Evolutionary conservation across 2,113 vertebrate genomes (phyloP).

Genomic region (Porphyrio hochstetteri): DNA sequence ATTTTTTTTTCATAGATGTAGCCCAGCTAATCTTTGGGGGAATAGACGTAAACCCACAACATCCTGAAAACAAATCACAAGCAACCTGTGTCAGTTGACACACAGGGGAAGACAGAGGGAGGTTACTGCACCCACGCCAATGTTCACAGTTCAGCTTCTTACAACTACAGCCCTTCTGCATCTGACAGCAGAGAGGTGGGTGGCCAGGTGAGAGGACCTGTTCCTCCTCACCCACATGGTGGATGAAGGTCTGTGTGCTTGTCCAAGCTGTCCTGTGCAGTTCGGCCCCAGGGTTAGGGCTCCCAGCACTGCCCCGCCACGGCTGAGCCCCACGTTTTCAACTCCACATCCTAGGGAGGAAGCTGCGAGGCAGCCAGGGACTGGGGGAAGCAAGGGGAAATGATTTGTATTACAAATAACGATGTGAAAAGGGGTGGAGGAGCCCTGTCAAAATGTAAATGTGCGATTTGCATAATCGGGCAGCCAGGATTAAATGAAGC

Average conservation of each 20-base stretch:
- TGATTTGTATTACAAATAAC: conserved; percentile 16
- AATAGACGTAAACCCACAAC: neutral
- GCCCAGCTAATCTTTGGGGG: neutral
- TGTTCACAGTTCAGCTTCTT: neutral
- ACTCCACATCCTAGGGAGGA: neutral
- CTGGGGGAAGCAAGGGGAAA: neutral
- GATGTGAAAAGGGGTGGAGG: neutral
- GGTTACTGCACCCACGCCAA: neutral
- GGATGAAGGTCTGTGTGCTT: neutral
- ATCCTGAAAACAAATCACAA: neutral
- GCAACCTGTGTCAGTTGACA: neutral
- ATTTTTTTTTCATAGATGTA: neutral
- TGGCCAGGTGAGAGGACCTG: neutral
- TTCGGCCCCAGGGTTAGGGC: neutral
- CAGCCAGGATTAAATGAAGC: conserved; percentile 47
- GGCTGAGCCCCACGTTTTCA: rapidly evolving
- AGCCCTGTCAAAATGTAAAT: conserved; percentile 64
- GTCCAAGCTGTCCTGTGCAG: neutral
- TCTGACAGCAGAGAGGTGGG: neutral
- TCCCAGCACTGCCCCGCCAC: too few relatives aligned
- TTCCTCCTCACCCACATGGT: neutral
- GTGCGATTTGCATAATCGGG: conserved; percentile 62
- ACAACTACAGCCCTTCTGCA: neutral
- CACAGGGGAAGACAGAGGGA: neutral
- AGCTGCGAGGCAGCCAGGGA: neutral